A percentile compares a stretch with the other conserved stretches of the same genome.
These are phyloP conservation scores for Acanthosepion pharaonis DNA, from an alignment of 2,888 invertebrate species.

Conservation along the genomic window DNA sequence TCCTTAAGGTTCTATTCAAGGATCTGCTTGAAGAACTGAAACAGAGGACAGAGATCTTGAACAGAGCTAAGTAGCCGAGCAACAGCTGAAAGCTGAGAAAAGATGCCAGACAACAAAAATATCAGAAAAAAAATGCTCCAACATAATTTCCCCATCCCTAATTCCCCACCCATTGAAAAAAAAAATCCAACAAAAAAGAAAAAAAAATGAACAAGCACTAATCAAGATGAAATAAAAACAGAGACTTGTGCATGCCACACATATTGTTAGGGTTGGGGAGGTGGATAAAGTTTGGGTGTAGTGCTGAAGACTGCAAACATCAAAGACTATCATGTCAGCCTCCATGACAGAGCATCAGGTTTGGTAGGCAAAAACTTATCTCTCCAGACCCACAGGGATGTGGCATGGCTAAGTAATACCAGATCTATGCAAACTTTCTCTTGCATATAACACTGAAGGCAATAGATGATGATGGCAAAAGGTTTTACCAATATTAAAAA, in stretches of 20 bases:
- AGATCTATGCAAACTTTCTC: not conserved
- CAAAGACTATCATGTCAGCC: not conserved
- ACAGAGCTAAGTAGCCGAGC: not conserved
- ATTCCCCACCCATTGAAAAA: too few relatives aligned
- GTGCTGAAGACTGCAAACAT: not conserved
- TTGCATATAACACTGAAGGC: not conserved
- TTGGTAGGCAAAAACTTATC: not conserved
- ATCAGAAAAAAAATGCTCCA: not conserved
- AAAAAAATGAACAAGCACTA: not conserved
- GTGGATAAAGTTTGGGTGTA: not conserved
- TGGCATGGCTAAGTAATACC: not conserved
- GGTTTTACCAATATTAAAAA: not conserved
- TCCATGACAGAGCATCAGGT: slow-evolving; percentile 33
- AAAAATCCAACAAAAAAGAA: not conserved
- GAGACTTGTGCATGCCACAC: slow-evolving; percentile 33
- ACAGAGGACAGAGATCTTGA: not conserved
- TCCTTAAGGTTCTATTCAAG: not conserved
- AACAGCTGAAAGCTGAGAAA: not conserved
- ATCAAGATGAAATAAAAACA: slow-evolving; percentile 7
- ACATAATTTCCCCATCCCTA: not conserved
- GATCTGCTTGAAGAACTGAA: not conserved
- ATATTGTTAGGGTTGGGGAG: not conserved
- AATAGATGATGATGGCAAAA: not conserved
- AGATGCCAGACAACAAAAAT: not conserved
- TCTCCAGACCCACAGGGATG: not conserved